Conservation (phyloP, 2,113 vertebrate genomes). For the Corythaeola cristata region DNA sequence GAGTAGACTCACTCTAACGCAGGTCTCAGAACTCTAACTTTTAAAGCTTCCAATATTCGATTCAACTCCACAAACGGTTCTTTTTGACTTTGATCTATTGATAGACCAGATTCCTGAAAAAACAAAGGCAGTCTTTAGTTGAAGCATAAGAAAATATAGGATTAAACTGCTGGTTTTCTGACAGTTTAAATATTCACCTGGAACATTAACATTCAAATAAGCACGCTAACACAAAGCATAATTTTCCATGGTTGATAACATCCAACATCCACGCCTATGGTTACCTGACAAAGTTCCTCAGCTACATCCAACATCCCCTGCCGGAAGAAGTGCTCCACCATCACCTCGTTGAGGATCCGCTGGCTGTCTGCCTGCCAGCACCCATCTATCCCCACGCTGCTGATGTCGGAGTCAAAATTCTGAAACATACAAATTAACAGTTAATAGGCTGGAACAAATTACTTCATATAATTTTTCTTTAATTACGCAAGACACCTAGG, state of each 20-base stretch:
- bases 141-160: neutral
- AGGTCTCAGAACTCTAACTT: slow-evolving; percentile 85
- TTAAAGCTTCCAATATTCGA: slow-evolving; percentile 86
- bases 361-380: slow-evolving; percentile 87
- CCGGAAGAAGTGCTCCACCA: slow-evolving; percentile 87
- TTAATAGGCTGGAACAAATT: neutral
- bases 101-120: slow-evolving; percentile 83
- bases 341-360: slow-evolving; percentile 84
- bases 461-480: neutral
- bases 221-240: neutral
- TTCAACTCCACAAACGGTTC: slow-evolving; percentile 88
- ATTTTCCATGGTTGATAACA: neutral
- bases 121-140: neutral
- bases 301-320: slow-evolving; percentile 88
- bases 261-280: neutral
- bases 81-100: slow-evolving; percentile 86
- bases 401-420: slow-evolving; percentile 88
- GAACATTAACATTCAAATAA: neutral
- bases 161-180: neutral
- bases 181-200: neutral
- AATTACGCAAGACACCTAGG: neutral
- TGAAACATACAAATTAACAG: slow-evolving; percentile 39
- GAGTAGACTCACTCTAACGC: slow-evolving; percentile 81
- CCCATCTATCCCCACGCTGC: slow-evolving; percentile 85
- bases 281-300: slow-evolving; percentile 86